These are phyloP conservation scores for Eristalis arbustorum DNA, from an alignment of 2,888 invertebrate species.

Conservation along the genomic window DNA sequence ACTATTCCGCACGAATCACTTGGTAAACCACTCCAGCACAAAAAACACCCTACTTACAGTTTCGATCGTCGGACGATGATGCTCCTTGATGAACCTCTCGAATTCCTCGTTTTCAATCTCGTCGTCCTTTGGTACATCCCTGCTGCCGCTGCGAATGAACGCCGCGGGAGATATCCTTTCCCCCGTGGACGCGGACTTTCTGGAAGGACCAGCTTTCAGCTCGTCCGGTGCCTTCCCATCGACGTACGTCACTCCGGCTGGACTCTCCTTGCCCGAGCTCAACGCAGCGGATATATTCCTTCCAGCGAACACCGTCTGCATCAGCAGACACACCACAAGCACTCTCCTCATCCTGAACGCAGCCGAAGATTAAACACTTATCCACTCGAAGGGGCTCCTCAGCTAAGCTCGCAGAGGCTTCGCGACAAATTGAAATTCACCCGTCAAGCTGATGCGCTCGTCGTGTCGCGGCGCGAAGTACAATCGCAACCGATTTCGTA, in stretches of 20 bases:
- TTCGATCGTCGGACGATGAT: constrained; percentile 78
- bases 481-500: constrained; percentile 37
- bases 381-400: neutral
- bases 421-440: constrained; percentile 28
- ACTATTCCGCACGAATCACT: neutral
- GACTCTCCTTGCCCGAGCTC: constrained; percentile 77
- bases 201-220: constrained; percentile 73
- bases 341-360: constrained; percentile 73
- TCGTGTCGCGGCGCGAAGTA: neutral
- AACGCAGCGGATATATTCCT: constrained; percentile 77
- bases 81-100: constrained; percentile 77
- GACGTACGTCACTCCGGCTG: constrained; percentile 82
- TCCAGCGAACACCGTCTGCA: constrained; percentile 36
- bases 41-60: constrained; percentile 73
- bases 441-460: neutral
- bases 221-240: constrained; percentile 77
- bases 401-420: constrained; percentile 23
- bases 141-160: constrained; percentile 37
- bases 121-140: constrained; percentile 63
- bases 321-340: constrained; percentile 68
- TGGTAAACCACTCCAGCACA: neutral
- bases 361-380: constrained; percentile 69
- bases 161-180: constrained; percentile 37
- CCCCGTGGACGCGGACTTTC: constrained; percentile 6
- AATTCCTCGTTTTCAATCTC: constrained; percentile 77